phyloP scores from a whole-genome alignment of 2,888 invertebrate genomes.

The Amphipoea oculea region DNA sequence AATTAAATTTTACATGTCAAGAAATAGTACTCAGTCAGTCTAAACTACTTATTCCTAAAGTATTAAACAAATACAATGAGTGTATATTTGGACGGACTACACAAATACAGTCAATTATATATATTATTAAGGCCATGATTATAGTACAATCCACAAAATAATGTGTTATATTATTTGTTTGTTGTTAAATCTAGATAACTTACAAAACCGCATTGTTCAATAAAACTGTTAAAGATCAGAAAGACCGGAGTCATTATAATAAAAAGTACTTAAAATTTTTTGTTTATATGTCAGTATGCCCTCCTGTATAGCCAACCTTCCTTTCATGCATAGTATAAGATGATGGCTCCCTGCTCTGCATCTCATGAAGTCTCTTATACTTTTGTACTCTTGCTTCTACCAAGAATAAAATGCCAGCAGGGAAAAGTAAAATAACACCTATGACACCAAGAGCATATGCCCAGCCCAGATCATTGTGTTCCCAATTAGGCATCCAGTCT shows the following conservation, averaged over 20 bases:
- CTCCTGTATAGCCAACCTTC: slow-evolving; percentile 89
- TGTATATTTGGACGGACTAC: slow-evolving; percentile 47
- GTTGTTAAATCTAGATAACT: neutral
- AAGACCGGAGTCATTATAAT: slow-evolving; percentile 51
- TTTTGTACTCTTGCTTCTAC: slow-evolving; percentile 95
- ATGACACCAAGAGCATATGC: slow-evolving; percentile 96
- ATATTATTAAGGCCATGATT: slow-evolving; percentile 4
- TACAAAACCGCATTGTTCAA: slow-evolving; percentile 4
- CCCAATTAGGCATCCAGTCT: slow-evolving; percentile 99
- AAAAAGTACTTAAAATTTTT: slow-evolving; percentile 2
- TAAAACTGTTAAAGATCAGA: slow-evolving; percentile 14
- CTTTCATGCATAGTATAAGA: slow-evolving; percentile 93
- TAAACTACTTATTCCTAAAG: slow-evolving; percentile 32
- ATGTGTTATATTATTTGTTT: neutral
- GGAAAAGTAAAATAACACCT: slow-evolving; percentile 94
- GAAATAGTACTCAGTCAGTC: slow-evolving; percentile 17
- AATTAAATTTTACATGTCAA: slow-evolving; percentile 1
- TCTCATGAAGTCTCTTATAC: slow-evolving; percentile 93
- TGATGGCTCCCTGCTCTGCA: slow-evolving; percentile 92
- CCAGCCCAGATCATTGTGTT: slow-evolving; percentile 98
- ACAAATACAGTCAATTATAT: slow-evolving; percentile 8
- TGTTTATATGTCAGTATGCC: slow-evolving; percentile 93
- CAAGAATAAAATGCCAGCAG: slow-evolving; percentile 95
- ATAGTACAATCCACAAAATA: slow-evolving; percentile 15
- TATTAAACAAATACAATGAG: slow-evolving; percentile 14